Base-by-base conservation (phyloP, 2,888 invertebrate species). In the Tridacna crocea region DNA sequence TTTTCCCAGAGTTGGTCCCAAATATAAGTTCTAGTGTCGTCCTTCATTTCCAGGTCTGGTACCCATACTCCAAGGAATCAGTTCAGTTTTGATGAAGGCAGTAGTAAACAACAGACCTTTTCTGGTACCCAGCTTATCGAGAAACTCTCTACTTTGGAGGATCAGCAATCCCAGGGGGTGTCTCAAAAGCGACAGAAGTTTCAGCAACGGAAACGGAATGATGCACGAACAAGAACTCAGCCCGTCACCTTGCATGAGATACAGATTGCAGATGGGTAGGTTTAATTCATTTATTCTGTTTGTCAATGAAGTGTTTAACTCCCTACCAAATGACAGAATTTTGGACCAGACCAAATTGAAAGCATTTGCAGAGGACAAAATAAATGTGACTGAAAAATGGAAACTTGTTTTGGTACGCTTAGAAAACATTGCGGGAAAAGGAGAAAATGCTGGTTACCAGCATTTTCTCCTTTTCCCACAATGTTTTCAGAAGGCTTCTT, bases 161-260 rank as follows among this genome's bases (percentile, higher is more conserved):
- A 82, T 47, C 82, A 86, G 75, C 87, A 83, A 36, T 74, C 85
- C 22, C 60, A 79, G n/a, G 78, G 88, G 17, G 76, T 83, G 24
- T 85, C 87, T 55, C 87, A 89, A 51, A 89, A 91, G 22, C 85
- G 88, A 24, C 83, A 85, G 47, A 89, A 89, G 72, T 94, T 95
- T 66, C 94, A 95, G 72, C 95, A 96, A 83, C 95, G 96, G 83
- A 96, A 96, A 89, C 96, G 96, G 85, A 96, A 96, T 85, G 95
- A 92, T 79, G 90, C 91, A 88, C 76, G 88, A 72, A 89, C 89
- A 46, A 76, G 91, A n/a, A 93, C 93, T 6, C 92, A 91, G 77
- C 93, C 93, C 19, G 91, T 93, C 8, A 93, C 93, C 0, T 70
- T 88, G 8, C 91, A 90, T 66, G 93, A 93, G 84, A 88, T 93